Evolutionary conservation across 1,140 invertebrate genomes (phyloP).

Genomic region (Panagrolaimus sp.): DNA sequence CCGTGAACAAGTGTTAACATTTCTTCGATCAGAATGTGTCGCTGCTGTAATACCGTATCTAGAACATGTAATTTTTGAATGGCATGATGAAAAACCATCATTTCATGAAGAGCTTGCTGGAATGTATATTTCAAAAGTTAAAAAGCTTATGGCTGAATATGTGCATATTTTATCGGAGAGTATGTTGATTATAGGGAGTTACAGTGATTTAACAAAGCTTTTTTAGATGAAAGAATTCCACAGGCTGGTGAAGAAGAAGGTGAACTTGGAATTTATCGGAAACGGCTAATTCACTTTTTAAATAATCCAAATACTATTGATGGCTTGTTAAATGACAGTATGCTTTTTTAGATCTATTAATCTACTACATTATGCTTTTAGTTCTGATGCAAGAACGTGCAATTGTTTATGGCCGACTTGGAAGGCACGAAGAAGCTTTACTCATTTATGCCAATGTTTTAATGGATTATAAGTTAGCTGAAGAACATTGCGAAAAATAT

Average conservation of each 20-base stretch:
- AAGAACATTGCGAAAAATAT: conserved; percentile 55
- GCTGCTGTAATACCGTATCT: conserved; percentile 80
- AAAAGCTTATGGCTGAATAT: conserved; percentile 56
- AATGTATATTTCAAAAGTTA: conserved; percentile 57
- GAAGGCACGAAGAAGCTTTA: conserved; percentile 79
- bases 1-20: conserved; percentile 78
- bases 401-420: conserved; percentile 78
- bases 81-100: conserved; percentile 75
- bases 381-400: conserved; percentile 82
- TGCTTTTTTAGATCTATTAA: neutral
- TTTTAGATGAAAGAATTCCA: conserved; percentile 50
- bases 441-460: conserved; percentile 79
- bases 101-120: conserved; percentile 81
- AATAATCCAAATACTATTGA: conserved; percentile 74
- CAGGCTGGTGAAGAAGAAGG: conserved; percentile 65
- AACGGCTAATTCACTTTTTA: conserved; percentile 77
- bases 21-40: conserved; percentile 74
- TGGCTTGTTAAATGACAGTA: conserved; percentile 25
- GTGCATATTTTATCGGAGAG: conserved; percentile 28
- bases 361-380: conserved; percentile 10
- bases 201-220: neutral
- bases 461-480: conserved; percentile 73
- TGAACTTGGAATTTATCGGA: conserved; percentile 65
- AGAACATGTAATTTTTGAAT: conserved; percentile 82
- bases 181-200: conserved; percentile 32